These are phyloP conservation scores for Platycheirus rosarum DNA, from an alignment of 2,888 invertebrate genomes.

Conservation along the genomic window DNA sequence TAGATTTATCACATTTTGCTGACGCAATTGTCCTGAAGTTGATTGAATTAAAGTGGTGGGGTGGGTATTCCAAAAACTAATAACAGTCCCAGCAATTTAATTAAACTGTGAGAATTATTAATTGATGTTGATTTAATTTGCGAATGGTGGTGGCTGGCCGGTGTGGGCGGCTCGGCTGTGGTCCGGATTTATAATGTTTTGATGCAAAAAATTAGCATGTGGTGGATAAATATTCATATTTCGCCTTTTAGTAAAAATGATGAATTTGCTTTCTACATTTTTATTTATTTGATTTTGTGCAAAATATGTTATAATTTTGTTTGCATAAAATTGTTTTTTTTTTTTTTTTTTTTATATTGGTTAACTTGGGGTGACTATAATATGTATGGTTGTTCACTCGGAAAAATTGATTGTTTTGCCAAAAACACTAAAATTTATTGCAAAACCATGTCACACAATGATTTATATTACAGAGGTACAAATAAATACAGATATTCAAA, in stretches of 20 bases:
- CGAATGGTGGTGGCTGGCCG: neutral
- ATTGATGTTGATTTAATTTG: conserved; percentile 68
- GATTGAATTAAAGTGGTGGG: conserved; percentile 60
- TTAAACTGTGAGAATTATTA: conserved; percentile 65
- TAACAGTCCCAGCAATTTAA: conserved; percentile 56
- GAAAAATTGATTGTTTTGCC: no score
- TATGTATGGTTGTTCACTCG: no score
- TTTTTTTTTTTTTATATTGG: no score
- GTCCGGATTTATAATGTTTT: conserved; percentile 13
- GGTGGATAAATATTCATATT: conserved; percentile 2
- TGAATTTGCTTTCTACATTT: neutral
- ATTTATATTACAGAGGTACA: no score
- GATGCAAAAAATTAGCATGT: neutral
- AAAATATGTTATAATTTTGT: neutral
- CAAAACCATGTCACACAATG: no score
- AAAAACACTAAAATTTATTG: no score
- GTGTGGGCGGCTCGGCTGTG: neutral
- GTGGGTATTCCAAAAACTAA: conserved; percentile 37
- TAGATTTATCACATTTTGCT: conserved; percentile 72
- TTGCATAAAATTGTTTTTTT: no score
- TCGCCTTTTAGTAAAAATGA: neutral
- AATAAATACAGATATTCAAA: no score
- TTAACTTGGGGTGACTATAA: no score
- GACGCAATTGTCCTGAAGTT: conserved; percentile 61
- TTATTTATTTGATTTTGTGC: no score